phyloP scores from a whole-genome alignment of 2,888 invertebrate genomes.

The Plebejus anna region DNA sequence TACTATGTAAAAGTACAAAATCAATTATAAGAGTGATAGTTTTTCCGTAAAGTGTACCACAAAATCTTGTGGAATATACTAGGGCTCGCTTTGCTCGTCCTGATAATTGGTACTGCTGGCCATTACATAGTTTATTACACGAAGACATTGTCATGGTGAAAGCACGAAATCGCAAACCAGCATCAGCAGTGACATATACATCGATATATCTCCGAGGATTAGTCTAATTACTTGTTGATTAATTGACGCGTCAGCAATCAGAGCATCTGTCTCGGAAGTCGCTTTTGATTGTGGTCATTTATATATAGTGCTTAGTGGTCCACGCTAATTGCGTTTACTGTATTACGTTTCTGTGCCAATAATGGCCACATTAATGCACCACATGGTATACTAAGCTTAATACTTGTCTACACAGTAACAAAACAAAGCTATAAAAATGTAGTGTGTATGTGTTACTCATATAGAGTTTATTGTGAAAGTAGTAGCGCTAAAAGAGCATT shows the following conservation, averaged over 20 bases:
- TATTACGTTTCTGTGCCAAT: background rate
- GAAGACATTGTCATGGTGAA: background rate
- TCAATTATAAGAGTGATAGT: too few species aligned
- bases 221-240: slow-evolving; percentile 48
- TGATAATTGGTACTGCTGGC: too few species aligned
- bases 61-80: too few species aligned
- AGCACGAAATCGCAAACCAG: slow-evolving; percentile 14
- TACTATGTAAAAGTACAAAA: too few species aligned
- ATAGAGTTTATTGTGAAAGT: too few species aligned
- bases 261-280: slow-evolving; percentile 44
- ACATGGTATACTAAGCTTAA: background rate
- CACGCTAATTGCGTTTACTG: slow-evolving; percentile 16
- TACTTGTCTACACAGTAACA: background rate
- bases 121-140: background rate
- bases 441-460: too few species aligned
- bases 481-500: too few species aligned
- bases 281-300: slow-evolving; percentile 35
- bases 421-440: background rate
- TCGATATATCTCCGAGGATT: slow-evolving; percentile 24
- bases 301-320: slow-evolving; percentile 31
- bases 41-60: too few species aligned
- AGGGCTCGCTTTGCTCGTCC: too few species aligned
- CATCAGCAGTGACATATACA: slow-evolving; percentile 14
- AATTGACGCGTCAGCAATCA: slow-evolving; percentile 48
- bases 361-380: background rate